Evolutionary conservation across 2,888 invertebrate species (phyloP), one percentile per base, ranked within the genome.

Genomic region (Steinernema carpocapsae): DNA sequence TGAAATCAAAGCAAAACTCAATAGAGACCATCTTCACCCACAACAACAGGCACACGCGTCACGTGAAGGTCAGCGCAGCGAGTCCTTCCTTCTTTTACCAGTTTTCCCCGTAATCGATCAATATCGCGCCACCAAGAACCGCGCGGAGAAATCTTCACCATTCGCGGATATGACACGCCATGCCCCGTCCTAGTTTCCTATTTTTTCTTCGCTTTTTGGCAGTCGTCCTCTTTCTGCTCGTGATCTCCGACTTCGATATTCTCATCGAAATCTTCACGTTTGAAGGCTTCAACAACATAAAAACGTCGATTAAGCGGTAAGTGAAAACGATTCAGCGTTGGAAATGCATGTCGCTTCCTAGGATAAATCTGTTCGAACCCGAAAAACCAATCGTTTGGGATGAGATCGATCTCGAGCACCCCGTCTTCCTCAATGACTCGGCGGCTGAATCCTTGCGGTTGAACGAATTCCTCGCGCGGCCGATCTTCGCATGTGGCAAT

Each of bases 391-490:
- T 64, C 17, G 24, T 32, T 17, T 71, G 71, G 71, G 26, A 46
- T 3, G 71, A 71, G 6, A 46, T 71, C 24, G 71, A 71, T 26
- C 24, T 71, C 4, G 12, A 45, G 22, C n/a, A 43, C 1, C 71
- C 71, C 12, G 26, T 29, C 6, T 43, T 45, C n/a, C 74, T 74
- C 2, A 74, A 70, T 7, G 29, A 74, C 10, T 43, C 74, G 22
- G 43, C 45, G 7, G 19, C 70, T 3, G 74, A 74, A 46, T 32
- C 70, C 26, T 37, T 74, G 22, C 64, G 74, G 22, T 22, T 74
- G 42, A 74, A 74, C 70, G 74, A 74, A 70, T 74, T 71, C 24
- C 74, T 74, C 32, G 74, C 74, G n/a, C 45, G 45, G 10, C 70
- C 70, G 19, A 59, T 32, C 17, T 70, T 45, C 46, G 12, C 24